phyloP scores from a whole-genome alignment of 2,888 invertebrate genomes.

The Leptinotarsa tumamoca region DNA sequence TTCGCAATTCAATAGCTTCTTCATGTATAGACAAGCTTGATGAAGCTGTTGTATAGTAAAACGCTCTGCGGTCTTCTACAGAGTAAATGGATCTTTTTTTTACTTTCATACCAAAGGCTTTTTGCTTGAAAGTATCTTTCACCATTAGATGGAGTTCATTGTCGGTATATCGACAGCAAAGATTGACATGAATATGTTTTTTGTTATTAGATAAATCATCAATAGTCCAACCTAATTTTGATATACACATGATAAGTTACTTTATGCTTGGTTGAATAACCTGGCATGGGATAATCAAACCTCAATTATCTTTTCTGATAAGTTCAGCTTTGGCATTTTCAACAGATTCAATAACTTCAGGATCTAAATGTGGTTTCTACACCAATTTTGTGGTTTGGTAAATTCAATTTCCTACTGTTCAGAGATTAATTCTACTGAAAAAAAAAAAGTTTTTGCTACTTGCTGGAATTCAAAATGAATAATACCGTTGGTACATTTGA shows the following conservation, averaged over 20 bases:
- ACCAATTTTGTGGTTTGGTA: background rate
- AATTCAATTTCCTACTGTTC: background rate
- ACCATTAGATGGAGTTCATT: conserved; percentile 17
- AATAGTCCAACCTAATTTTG: conserved; percentile 15
- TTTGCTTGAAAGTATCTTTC: conserved; percentile 2
- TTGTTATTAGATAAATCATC: no score
- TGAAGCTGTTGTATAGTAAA: background rate
- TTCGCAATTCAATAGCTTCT: no score
- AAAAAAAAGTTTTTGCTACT: background rate
- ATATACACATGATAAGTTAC: background rate
- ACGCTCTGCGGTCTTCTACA: conserved; percentile 3
- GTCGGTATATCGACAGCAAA: background rate
- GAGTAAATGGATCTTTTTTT: background rate
- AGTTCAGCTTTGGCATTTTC: background rate
- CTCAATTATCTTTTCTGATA: conserved; percentile 4
- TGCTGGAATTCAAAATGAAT: background rate
- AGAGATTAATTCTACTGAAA: background rate
- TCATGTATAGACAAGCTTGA: no score
- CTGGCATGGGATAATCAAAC: background rate
- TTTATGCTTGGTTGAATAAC: conserved; percentile 5
- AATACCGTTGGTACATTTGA: background rate
- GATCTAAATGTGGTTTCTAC: background rate
- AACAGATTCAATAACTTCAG: background rate
- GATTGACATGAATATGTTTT: background rate
- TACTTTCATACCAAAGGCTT: conserved; percentile 15